Evolutionary conservation across 2,113 vertebrate genomes (phyloP), one percentile per base, ranked within the genome.

Genomic region (Hymenochirus boettgeri): DNA sequence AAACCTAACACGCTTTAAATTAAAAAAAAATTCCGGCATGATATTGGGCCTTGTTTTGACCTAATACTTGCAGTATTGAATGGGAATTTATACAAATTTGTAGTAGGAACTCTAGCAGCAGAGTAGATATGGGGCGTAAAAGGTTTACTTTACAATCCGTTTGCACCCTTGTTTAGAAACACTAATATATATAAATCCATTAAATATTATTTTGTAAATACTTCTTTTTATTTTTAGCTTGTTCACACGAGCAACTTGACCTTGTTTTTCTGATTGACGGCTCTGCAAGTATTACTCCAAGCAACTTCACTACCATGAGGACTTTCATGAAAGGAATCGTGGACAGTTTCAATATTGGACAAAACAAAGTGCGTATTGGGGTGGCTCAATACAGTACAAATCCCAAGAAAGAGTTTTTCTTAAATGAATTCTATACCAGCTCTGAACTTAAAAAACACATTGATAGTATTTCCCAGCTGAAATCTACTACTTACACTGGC

Each of bases 251-350:
- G 39, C 2, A 75, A 47, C 80, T 83, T 5, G 89, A 92, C 69
- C 71, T 93, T 71, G 80, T 92, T 31, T 82, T 92, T 73, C 73
- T 93, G 5, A 24, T 87, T 1, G 88, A 91, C 21, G 75, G 88
- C 51, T 92, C 90, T 1, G 64, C 51, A 57, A 91, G 83, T 69
- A 88, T 92, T 35, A 0, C 0, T 0, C 0, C 1, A 0, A 0
- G 0, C 0, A 73, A 87, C 47, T 92, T 90, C 70, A 17, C 1
- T 12, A 46, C 29, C 29, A 84, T 89, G 77, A 87, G 88, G 74
- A 60, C 57, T 0, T 92, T 91, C 57, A 81, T 83, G 53, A 67
- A 71, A 10, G 72, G 67, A 0, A 24, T 91, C 1, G 50, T 86
- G 4, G 65, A 63, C 22, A 80, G 64, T 31, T 89, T 93, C 57